Percentiles rank a stretch among this genome's conserved stretches.
Conservation (phyloP, 2,113 vertebrate species). For the Labeo rohita region DNA sequence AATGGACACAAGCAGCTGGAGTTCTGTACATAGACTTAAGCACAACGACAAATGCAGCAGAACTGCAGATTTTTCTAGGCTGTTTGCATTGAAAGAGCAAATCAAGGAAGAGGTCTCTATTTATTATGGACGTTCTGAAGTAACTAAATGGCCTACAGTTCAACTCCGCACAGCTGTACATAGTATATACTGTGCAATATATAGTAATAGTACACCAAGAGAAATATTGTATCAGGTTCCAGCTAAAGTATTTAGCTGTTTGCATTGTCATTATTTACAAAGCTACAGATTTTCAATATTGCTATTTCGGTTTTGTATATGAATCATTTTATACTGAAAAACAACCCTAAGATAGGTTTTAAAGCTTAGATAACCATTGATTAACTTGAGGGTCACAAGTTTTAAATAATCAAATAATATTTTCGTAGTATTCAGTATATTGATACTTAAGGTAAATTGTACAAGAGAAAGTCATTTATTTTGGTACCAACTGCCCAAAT, state of each 20-base stretch:
- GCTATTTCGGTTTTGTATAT: neutral
- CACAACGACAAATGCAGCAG: neutral
- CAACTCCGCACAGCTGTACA: neutral
- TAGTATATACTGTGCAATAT: neutral
- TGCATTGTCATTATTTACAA: slow-evolving; percentile 18
- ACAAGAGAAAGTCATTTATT: slow-evolving; percentile 4
- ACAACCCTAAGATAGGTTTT: neutral
- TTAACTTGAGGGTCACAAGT: neutral
- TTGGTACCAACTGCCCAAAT: neutral
- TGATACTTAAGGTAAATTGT: neutral
- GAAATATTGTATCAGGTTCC: slow-evolving; percentile 5
- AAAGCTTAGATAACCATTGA: neutral
- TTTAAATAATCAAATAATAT: slow-evolving; percentile 21
- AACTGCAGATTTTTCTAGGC: neutral
- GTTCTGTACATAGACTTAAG: slow-evolving; percentile 43
- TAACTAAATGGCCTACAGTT: neutral
- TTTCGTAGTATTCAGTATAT: neutral
- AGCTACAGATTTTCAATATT: neutral
- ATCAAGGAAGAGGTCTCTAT: neutral
- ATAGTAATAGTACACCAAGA: neutral
- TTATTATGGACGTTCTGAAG: slow-evolving; percentile 6
- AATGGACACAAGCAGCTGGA: slow-evolving; percentile 1
- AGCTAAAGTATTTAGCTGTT: slow-evolving; percentile 20
- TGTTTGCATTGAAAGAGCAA: neutral
- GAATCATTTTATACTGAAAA: neutral